Conservation (phyloP, 2,797 vertebrate species). For the Phalloptychus januarius region DNA sequence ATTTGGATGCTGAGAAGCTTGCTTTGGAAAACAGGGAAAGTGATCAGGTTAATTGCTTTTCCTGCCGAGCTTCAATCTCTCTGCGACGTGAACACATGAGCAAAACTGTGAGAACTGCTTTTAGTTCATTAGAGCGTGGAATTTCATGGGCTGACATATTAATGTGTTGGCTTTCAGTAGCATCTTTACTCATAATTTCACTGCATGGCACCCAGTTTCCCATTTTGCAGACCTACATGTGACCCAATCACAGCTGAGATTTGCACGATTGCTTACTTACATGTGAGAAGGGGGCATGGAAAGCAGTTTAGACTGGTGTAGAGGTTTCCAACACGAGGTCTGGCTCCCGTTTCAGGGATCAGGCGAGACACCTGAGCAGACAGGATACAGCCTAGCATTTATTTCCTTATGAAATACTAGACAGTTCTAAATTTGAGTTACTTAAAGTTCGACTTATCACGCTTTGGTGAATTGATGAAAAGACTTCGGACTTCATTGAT, state of each 20-base stretch:
- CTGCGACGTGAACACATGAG: constrained; percentile 19
- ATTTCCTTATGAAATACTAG: background rate
- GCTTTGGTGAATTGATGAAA: background rate
- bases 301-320: background rate
- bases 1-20: constrained; percentile 20
- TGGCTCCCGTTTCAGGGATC: background rate
- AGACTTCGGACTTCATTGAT: constrained; percentile 19
- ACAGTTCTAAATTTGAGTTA: background rate
- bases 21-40: constrained; percentile 44
- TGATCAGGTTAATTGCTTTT: constrained; percentile 62
- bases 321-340: background rate
- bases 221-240: background rate
- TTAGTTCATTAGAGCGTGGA: background rate
- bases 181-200: background rate
- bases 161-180: background rate
- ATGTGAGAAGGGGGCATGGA: background rate
- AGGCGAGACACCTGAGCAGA: background rate
- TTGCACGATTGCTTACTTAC: background rate
- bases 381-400: background rate
- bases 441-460: background rate
- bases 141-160: background rate
- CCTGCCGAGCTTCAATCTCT: constrained; percentile 42
- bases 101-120: constrained; percentile 12
- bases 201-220: background rate
- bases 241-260: background rate